phyloP scores from a whole-genome alignment of 2,113 vertebrate genomes.

The Zosterops hypoxanthus region DNA sequence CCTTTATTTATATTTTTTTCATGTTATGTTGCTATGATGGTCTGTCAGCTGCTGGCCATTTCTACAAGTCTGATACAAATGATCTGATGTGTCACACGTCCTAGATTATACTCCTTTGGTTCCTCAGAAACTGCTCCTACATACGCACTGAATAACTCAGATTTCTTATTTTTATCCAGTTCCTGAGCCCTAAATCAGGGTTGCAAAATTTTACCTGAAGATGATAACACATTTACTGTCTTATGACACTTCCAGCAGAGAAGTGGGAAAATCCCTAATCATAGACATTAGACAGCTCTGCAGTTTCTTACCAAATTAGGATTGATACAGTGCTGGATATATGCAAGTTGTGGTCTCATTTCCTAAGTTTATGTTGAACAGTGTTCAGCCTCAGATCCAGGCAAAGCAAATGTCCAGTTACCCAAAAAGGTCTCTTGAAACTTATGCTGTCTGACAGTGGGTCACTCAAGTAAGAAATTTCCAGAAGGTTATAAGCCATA shows the following conservation, averaged over 20 bases:
- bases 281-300: not conserved
- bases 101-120: not conserved
- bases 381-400: not conserved
- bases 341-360: not conserved
- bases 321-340: not conserved
- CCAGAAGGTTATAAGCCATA: not conserved
- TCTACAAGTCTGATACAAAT: not conserved
- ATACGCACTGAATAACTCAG: not conserved
- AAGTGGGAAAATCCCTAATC: not conserved
- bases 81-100: not conserved
- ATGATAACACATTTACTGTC: not conserved
- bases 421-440: not conserved
- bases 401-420: not conserved
- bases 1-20: not conserved
- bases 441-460: not conserved
- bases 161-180: not conserved
- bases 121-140: not conserved
- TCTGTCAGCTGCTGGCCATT: not conserved
- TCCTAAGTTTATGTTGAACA: not conserved
- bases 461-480: not conserved
- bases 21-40: accelerated
- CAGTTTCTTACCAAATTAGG: not conserved
- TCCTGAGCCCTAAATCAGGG: not conserved
- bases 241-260: not conserved
- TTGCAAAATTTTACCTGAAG: not conserved